A percentile compares a stretch with the other conserved stretches of the same genome.
These are phyloP conservation scores for Meghimatium bilineatum DNA, from an alignment of 2,888 invertebrate species.

Conservation along the genomic window DNA sequence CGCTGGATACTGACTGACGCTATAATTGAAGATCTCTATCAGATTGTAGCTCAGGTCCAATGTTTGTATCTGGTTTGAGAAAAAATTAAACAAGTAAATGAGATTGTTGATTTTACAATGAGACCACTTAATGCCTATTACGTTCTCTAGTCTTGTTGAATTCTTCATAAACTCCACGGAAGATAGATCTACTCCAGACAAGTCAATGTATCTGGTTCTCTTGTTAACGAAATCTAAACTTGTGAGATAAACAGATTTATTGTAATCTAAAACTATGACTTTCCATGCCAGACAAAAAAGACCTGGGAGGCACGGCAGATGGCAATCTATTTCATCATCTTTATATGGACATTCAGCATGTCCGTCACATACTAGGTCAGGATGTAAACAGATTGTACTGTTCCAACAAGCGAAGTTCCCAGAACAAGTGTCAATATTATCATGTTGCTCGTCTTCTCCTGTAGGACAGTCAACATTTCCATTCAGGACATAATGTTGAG, in stretches of 20 bases:
- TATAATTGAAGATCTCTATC: background rate
- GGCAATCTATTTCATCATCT: background rate
- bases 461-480: background rate
- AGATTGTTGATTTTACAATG: background rate
- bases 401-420: background rate
- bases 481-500: background rate
- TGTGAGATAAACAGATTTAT: background rate
- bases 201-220: background rate
- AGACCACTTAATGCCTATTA: background rate
- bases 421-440: background rate
- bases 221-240: background rate
- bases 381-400: background rate
- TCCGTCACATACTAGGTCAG: background rate
- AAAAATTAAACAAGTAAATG: background rate
- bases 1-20: background rate
- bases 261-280: background rate
- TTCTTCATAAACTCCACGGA: background rate
- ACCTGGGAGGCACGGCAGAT: background rate
- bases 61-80: background rate
- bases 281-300: background rate
- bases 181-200: background rate
- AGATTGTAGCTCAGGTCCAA: background rate
- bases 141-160: background rate
- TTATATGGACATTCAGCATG: background rate
- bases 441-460: background rate